Evolutionary conservation across 2,888 invertebrate species (phyloP).

Genomic region (Polia nebulosa): DNA sequence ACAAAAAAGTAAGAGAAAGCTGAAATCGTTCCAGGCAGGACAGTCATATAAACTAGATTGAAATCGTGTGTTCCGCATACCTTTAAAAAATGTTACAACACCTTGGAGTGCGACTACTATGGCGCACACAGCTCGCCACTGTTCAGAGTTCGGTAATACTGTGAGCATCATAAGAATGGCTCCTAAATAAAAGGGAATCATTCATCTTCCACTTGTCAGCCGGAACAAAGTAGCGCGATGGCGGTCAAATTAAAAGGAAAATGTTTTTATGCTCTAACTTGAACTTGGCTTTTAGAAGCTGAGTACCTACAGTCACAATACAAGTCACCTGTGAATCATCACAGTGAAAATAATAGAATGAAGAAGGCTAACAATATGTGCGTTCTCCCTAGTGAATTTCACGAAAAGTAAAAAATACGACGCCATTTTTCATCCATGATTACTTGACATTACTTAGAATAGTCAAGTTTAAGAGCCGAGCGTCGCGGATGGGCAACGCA

Average conservation of each 20-base stretch:
- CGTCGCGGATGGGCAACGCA: conserved; percentile 35
- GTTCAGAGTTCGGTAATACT: not conserved
- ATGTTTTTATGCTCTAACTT: not conserved
- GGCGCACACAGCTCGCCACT: not conserved
- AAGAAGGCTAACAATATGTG: conserved; percentile 7
- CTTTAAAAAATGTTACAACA: too few species aligned
- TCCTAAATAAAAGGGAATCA: conserved; percentile 15
- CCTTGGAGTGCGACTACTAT: too few species aligned
- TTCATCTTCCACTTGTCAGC: conserved; percentile 17
- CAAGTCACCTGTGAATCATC: not conserved
- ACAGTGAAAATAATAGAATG: conserved; percentile 1
- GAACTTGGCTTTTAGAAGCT: conserved; percentile 4
- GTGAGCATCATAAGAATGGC: not conserved
- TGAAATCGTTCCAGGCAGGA: not conserved
- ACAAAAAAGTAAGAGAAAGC: not conserved
- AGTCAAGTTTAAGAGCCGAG: conserved; percentile 40
- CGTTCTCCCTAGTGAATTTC: not conserved
- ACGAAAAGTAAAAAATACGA: conserved; percentile 20
- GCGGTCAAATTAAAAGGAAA: conserved; percentile 8
- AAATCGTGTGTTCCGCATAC: too few species aligned
- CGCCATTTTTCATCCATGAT: conserved; percentile 59
- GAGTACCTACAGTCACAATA: too few species aligned
- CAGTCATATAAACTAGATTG: too few species aligned
- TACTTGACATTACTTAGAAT: conserved; percentile 58
- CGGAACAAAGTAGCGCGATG: conserved; percentile 16